These are phyloP conservation scores for Oligia fasciuncula DNA, from an alignment of 2,888 invertebrate genomes.

Conservation along the genomic window DNA sequence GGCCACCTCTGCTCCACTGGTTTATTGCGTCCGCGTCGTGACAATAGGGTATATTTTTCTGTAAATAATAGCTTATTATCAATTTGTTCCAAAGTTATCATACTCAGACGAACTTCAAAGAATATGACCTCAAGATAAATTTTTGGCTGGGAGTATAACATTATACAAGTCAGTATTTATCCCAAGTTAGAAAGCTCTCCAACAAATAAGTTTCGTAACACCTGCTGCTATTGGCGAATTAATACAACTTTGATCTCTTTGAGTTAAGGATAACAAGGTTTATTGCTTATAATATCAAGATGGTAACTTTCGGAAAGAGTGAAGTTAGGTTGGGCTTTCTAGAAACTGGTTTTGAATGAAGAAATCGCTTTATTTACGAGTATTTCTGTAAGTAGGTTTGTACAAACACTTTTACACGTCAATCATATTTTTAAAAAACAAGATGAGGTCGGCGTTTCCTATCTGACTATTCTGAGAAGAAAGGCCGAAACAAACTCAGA, in stretches of 20 bases:
- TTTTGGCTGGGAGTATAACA: conserved; percentile 35
- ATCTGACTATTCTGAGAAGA: too few relatives aligned
- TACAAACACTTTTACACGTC: too few relatives aligned
- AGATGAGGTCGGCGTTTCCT: too few relatives aligned
- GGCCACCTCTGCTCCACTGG: too few relatives aligned
- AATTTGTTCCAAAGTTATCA: not conserved
- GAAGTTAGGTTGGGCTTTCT: too few relatives aligned
- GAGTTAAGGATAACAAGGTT: conserved; percentile 51
- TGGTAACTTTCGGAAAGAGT: conserved; percentile 15
- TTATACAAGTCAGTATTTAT: conserved; percentile 64
- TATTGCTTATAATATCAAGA: conserved; percentile 36
- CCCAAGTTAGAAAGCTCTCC: conserved; percentile 54
- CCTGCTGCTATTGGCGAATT: conserved; percentile 71
- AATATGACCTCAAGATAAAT: conserved; percentile 40
- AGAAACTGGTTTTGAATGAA: not conserved
- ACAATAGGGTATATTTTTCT: not conserved
- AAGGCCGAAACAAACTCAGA: too few relatives aligned
- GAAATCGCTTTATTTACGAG: not conserved
- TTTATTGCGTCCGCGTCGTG: not conserved
- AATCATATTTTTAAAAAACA: too few relatives aligned
- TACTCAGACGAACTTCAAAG: conserved; percentile 10
- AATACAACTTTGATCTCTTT: conserved; percentile 69
- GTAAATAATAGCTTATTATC: too few relatives aligned
- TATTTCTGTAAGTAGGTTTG: too few relatives aligned
- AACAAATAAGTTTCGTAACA: conserved; percentile 69